Conservation (phyloP, 1,140 invertebrate species). For the Geopemphigus sp. region DNA sequence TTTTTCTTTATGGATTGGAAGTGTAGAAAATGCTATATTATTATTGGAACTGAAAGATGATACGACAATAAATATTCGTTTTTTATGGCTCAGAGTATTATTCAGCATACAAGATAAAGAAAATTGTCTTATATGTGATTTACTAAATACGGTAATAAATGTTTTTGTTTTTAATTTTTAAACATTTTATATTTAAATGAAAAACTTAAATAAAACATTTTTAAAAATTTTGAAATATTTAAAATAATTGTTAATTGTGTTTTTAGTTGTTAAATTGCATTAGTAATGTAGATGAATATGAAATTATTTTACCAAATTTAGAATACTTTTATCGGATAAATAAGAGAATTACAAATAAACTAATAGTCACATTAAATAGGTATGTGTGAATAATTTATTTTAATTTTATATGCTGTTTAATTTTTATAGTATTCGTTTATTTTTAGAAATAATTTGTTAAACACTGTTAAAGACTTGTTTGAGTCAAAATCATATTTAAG, state of each 20-base stretch:
- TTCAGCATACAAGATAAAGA: conserved; percentile 52
- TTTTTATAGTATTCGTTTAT: conserved; percentile 40
- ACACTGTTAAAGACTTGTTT: conserved; percentile 62
- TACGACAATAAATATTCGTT: conserved; percentile 50
- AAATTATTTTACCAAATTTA: conserved; percentile 59
- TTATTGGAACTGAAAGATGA: conserved; percentile 19
- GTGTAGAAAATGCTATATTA: conserved; percentile 47
- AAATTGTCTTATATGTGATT: conserved; percentile 28
- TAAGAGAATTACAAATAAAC: conserved; percentile 54
- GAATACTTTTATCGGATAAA: conserved; percentile 58
- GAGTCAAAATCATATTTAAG: conserved; percentile 65
- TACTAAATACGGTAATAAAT: conserved; percentile 4
- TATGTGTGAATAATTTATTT: conserved; percentile 6
- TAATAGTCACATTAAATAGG: conserved; percentile 54
- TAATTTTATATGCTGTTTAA: neutral
- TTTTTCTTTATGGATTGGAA: conserved; percentile 51
- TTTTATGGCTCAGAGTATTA: conserved; percentile 52
- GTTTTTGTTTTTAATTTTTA: too few species aligned
- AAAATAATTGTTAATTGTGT: neutral
- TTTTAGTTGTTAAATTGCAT: conserved; percentile 6
- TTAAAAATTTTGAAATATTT: neutral
- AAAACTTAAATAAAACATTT: neutral
- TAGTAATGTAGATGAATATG: neutral
- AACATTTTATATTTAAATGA: too few species aligned
- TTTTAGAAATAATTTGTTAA: conserved; percentile 60